Conservation (phyloP, 2,113 vertebrate genomes). For the Willisornis vidua region DNA sequence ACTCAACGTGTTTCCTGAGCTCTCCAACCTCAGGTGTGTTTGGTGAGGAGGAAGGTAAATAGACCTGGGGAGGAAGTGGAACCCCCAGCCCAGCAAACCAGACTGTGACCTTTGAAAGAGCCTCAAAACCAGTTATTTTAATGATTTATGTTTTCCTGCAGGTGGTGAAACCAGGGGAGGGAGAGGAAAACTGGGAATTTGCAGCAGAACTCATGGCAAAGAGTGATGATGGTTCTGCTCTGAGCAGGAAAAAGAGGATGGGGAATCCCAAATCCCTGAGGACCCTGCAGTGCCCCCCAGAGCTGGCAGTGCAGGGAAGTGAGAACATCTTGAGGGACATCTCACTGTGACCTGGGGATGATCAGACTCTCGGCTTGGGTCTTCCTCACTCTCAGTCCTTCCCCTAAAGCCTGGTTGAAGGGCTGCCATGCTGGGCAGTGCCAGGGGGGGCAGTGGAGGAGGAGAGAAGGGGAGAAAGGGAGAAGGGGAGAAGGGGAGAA, state of each 20-base stretch:
- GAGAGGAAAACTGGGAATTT: neutral
- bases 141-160: neutral
- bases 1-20: neutral
- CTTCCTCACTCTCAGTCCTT: neutral
- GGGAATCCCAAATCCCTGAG: neutral
- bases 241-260: neutral
- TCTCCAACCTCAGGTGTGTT: neutral
- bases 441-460: neutral
- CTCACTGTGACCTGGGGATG: accelerated
- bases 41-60: neutral
- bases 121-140: neutral
- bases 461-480: neutral
- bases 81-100: neutral
- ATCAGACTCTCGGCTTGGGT: accelerated
- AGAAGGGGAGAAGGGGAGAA: neutral
- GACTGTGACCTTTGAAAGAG: neutral
- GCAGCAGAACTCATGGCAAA: neutral
- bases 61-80: neutral
- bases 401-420: accelerated
- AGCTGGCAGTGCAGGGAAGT: neutral
- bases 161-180: neutral
- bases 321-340: neutral
- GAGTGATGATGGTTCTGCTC: neutral
- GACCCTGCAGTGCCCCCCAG: accelerated
- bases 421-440: neutral